Evolutionary conservation across 2,888 invertebrate species (phyloP).

Genomic region (Agrotis ipsilon): DNA sequence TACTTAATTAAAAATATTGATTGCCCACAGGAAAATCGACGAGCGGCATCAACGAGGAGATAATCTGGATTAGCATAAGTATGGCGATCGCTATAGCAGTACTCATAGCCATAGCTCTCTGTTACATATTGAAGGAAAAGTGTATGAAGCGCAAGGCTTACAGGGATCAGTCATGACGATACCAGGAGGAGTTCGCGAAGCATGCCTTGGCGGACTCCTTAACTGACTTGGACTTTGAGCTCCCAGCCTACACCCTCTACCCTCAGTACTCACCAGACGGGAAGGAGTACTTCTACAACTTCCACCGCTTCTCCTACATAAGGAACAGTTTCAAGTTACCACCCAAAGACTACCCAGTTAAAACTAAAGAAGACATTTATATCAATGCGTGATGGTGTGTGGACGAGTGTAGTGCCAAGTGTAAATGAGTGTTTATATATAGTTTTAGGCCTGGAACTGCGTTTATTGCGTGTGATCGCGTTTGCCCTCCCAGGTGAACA

Average conservation of each 20-base stretch:
- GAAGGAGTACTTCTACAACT: constrained; percentile 88
- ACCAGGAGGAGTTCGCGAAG: constrained; percentile 88
- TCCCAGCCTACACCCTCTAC: constrained; percentile 85
- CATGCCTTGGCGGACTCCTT: constrained; percentile 87
- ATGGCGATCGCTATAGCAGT: constrained; percentile 96
- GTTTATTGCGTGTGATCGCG: no score
- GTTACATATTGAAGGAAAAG: constrained; percentile 95
- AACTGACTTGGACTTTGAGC: constrained; percentile 80
- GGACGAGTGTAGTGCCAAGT: constrained; percentile 9
- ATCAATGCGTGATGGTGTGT: constrained; percentile 82
- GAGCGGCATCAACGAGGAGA: constrained; percentile 96
- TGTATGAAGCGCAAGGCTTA: constrained; percentile 94
- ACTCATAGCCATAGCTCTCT: constrained; percentile 95
- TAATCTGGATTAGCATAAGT: constrained; percentile 97
- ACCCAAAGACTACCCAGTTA: constrained; percentile 84
- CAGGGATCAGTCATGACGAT: constrained; percentile 93
- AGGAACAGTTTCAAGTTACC: constrained; percentile 85
- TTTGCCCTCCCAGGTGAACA: no score
- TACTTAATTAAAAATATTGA: constrained; percentile 23
- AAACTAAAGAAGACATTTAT: constrained; percentile 83
- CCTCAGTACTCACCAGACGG: constrained; percentile 88
- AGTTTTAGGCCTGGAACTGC: neutral
- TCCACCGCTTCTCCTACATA: constrained; percentile 87
- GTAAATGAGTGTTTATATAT: constrained; percentile 16
- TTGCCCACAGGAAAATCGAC: constrained; percentile 93